Evolutionary conservation across 2,797 vertebrate genomes (phyloP).

Genomic region (Cottoperca gobio): DNA sequence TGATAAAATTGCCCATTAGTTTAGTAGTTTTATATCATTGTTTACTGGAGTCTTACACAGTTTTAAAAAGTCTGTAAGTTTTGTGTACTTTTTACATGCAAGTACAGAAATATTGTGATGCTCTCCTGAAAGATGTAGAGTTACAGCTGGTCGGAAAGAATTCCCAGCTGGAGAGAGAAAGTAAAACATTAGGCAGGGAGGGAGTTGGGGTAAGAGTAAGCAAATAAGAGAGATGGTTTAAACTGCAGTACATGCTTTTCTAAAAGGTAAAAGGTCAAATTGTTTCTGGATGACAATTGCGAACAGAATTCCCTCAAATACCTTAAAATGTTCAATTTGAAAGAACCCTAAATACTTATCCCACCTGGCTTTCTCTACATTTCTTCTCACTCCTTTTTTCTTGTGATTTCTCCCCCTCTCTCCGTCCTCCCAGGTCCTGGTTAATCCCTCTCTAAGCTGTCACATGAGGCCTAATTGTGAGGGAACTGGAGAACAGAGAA

Average conservation of each 20-base stretch:
- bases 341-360: neutral
- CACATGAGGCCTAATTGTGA: constrained; percentile 76
- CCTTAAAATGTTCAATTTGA: neutral
- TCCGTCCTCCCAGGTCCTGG: constrained; percentile 40
- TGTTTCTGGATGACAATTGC: neutral
- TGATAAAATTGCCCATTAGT: neutral
- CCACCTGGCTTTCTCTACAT: constrained; percentile 7
- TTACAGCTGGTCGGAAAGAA: constrained; percentile 2
- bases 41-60: neutral
- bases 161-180: constrained; percentile 4
- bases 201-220: neutral
- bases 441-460: constrained; percentile 80
- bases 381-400: constrained; percentile 5
- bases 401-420: constrained; percentile 27
- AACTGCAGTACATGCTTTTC: neutral
- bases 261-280: neutral
- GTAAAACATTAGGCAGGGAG: neutral
- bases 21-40: neutral
- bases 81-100: neutral
- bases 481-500: constrained; percentile 51
- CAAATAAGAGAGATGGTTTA: neutral
- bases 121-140: neutral
- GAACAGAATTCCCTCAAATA: neutral
- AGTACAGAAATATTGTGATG: neutral
- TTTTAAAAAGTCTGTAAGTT: neutral